These are phyloP conservation scores for Ptychoptera contaminata DNA, from an alignment of 2,888 invertebrate species.

Conservation along the genomic window DNA sequence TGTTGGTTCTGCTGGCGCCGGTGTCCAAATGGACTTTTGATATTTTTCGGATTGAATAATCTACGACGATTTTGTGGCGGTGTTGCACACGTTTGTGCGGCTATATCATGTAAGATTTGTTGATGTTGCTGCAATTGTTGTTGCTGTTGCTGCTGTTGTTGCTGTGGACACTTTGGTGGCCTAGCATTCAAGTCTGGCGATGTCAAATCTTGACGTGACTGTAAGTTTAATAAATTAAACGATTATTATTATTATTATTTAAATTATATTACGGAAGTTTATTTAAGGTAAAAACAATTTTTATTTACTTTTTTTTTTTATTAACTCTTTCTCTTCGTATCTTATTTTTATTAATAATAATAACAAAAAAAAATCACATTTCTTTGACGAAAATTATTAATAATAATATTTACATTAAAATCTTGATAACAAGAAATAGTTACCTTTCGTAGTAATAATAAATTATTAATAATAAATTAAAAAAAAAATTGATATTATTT, in stretches of 20 bases:
- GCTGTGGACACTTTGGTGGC: slow-evolving; percentile 6
- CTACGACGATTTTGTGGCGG: slow-evolving; percentile 64
- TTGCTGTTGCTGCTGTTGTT: slow-evolving; percentile 7
- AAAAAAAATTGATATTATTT: too few relatives aligned
- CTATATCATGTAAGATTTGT: slow-evolving; percentile 30
- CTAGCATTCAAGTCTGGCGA: slow-evolving; percentile 22
- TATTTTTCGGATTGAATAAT: slow-evolving; percentile 65
- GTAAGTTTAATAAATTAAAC: slow-evolving; percentile 5
- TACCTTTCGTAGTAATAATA: too few relatives aligned
- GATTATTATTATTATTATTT: neutral
- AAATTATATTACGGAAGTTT: too few relatives aligned
- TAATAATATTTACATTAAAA: too few relatives aligned
- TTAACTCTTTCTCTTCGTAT: too few relatives aligned
- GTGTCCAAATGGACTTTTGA: slow-evolving; percentile 58
- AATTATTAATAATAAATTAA: too few relatives aligned
- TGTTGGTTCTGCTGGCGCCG: slow-evolving; percentile 15
- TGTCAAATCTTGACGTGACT: slow-evolving; percentile 27
- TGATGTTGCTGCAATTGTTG: slow-evolving; percentile 17
- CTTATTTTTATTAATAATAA: too few relatives aligned
- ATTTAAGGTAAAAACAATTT: too few relatives aligned
- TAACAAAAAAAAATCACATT: too few relatives aligned
- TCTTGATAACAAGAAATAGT: too few relatives aligned
- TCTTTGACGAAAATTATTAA: too few relatives aligned
- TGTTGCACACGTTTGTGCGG: slow-evolving; percentile 65
- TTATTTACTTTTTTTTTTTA: too few relatives aligned